phyloP scores from a whole-genome alignment of 1,140 invertebrate genomes.

The Cyclargus thomasi region DNA sequence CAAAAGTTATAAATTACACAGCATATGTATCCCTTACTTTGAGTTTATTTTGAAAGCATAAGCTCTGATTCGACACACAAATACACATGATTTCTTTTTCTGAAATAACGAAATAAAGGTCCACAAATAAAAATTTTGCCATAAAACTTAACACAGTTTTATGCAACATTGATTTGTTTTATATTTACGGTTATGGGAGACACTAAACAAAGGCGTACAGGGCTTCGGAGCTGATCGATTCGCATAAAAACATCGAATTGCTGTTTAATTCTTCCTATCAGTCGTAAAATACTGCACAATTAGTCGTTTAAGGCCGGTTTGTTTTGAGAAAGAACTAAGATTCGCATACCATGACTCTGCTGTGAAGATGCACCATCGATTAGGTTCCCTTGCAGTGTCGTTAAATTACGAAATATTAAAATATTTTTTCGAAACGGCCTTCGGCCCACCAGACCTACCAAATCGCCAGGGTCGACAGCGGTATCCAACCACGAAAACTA shows the following conservation, averaged over 20 bases:
- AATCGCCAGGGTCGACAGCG: no score
- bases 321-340: slow-evolving; percentile 3
- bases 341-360: background rate
- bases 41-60: no score
- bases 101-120: background rate
- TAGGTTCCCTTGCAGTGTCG: no score
- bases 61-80: no score
- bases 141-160: background rate
- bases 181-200: slow-evolving; percentile 10
- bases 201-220: background rate
- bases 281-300: slow-evolving; percentile 62
- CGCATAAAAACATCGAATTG: slow-evolving; percentile 31
- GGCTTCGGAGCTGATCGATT: slow-evolving; percentile 3
- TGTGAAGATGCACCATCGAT: no score
- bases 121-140: background rate
- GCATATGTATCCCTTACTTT: no score
- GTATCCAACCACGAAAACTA: no score
- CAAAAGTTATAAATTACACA: no score
- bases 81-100: no score
- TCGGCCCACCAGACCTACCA: no score
- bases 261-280: slow-evolving; percentile 45
- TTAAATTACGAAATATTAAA: no score
- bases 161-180: background rate
- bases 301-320: slow-evolving; percentile 34
- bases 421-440: no score